A percentile compares a stretch with the other conserved stretches of the same genome.
These are phyloP conservation scores for Troglohyphantes excavatus DNA, from an alignment of 2,888 invertebrate species.

Conservation along the genomic window DNA sequence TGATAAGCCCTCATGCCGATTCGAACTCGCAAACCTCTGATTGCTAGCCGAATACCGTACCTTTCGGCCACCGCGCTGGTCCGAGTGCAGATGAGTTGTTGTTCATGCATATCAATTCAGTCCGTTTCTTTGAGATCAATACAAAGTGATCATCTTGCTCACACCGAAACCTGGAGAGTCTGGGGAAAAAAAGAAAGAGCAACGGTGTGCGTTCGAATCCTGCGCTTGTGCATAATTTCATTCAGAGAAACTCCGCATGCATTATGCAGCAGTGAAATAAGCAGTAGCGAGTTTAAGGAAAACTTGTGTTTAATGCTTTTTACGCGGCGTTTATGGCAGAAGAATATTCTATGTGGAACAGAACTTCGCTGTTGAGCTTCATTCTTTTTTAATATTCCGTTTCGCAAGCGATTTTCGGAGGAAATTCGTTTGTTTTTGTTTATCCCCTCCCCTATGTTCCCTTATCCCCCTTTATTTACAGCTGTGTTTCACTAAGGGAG, in stretches of 20 bases:
- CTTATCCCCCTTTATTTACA: conserved; percentile 31
- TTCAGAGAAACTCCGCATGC: conserved; percentile 45
- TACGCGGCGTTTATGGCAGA: conserved; percentile 27
- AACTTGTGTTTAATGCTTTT: conserved; percentile 60
- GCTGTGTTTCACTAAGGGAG: conserved; percentile 5
- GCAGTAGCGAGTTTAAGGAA: neutral
- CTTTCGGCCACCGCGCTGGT: no score
- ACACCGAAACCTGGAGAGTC: no score
- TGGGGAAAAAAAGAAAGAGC: no score
- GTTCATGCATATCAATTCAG: no score
- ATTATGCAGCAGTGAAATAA: conserved; percentile 37
- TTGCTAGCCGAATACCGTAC: no score
- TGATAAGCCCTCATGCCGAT: no score
- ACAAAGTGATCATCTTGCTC: no score
- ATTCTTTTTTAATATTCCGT: conserved; percentile 35
- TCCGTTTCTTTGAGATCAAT: no score
- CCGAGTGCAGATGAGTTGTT: no score
- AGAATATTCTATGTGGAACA: conserved; percentile 44
- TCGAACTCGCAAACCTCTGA: no score
- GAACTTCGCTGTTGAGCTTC: conserved; percentile 24
- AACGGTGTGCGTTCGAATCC: no score
- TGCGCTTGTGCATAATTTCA: conserved; percentile 48
- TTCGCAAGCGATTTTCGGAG: conserved; percentile 20
- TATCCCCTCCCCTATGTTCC: neutral
- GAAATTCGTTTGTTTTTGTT: conserved; percentile 20